Evolutionary conservation across 2,888 invertebrate genomes (phyloP).

Genomic region (Balanococcus diminutus): DNA sequence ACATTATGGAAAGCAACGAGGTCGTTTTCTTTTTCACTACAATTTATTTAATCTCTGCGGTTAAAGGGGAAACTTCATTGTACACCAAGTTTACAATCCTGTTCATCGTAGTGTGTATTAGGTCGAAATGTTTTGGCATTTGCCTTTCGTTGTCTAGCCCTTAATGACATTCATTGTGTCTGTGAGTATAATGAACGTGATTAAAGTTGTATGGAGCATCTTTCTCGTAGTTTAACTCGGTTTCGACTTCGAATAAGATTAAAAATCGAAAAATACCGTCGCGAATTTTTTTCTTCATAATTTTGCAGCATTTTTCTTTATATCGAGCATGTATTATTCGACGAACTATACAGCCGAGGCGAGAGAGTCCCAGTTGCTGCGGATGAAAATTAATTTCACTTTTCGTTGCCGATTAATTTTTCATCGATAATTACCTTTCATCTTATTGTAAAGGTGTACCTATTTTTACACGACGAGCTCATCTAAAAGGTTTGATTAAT

Average conservation of each 20-base stretch:
- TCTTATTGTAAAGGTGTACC: neutral
- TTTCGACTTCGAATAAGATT: too few relatives aligned
- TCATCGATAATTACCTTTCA: neutral
- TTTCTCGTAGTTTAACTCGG: neutral
- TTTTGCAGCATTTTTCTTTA: neutral
- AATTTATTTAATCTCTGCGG: slow-evolving; percentile 28
- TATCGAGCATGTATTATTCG: too few relatives aligned
- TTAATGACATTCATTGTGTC: neutral
- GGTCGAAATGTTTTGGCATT: slow-evolving; percentile 25
- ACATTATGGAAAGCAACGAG: neutral
- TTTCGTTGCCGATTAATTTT: neutral
- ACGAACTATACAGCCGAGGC: too few relatives aligned
- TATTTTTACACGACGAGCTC: neutral
- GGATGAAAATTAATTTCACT: neutral
- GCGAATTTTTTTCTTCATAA: neutral
- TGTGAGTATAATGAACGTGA: neutral
- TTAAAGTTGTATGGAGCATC: neutral
- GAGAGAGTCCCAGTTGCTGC: neutral
- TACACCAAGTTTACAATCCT: slow-evolving; percentile 27
- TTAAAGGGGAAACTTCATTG: neutral
- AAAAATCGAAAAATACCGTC: neutral
- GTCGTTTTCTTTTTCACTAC: neutral
- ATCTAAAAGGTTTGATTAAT: slow-evolving; percentile 2
- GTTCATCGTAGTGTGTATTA: slow-evolving; percentile 25
- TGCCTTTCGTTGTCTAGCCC: neutral